These are phyloP conservation scores for Benitochromis conjunctus DNA, from an alignment of 2,113 vertebrate genomes.

Conservation along the genomic window DNA sequence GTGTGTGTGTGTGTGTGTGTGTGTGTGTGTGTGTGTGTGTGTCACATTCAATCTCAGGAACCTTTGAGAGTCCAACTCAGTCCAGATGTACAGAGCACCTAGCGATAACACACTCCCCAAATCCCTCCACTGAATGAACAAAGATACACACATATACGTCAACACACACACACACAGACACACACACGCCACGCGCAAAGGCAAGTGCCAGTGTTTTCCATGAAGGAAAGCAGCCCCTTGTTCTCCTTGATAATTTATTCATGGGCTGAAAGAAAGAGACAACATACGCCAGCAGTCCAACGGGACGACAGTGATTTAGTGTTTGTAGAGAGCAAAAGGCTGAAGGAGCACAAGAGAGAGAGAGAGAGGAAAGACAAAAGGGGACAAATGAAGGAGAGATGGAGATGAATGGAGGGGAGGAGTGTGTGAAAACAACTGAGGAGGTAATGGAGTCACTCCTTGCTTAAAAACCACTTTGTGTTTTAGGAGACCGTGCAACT, in stretches of 20 bases:
- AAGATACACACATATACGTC: conserved; percentile 15
- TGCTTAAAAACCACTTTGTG: not conserved
- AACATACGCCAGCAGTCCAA: conserved; percentile 46
- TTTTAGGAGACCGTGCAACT: not conserved
- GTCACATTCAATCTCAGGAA: conserved; percentile 31
- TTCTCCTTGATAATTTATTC: conserved; percentile 75
- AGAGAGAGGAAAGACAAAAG: not conserved
- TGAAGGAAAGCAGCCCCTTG: conserved; percentile 42
- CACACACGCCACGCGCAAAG: conserved; percentile 23
- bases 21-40: not conserved
- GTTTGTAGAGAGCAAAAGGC: conserved; percentile 9
- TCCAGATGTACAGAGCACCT: conserved; percentile 45
- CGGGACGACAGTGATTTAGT: conserved; percentile 48
- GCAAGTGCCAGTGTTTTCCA: conserved; percentile 32
- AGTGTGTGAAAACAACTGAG: not conserved
- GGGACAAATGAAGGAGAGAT: conserved; percentile 20
- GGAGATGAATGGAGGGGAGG: conserved; percentile 34
- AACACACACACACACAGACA: not conserved
- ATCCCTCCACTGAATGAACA: conserved; percentile 19
- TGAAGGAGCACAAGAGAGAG: not conserved
- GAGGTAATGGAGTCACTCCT: conserved; percentile 34
- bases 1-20: not conserved
- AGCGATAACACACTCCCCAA: conserved; percentile 47
- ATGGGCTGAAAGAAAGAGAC: conserved; percentile 59
- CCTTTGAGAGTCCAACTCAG: conserved; percentile 29